phyloP scores from a whole-genome alignment of 2,888 invertebrate species.

The Drosophila conformis region DNA sequence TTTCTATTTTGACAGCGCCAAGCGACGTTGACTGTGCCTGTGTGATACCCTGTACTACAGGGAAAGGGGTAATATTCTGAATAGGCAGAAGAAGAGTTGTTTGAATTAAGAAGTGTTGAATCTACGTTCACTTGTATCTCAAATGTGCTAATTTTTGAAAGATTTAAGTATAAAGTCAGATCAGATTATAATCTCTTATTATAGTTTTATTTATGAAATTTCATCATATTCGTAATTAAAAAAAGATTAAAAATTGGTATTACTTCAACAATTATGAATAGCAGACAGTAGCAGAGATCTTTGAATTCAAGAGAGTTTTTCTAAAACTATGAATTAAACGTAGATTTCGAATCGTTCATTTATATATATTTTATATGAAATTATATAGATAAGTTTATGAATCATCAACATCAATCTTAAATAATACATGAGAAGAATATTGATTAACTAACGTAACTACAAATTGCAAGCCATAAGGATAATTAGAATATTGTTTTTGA shows the following conservation, averaged over 20 bases:
- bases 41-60: constrained; percentile 22
- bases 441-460: not conserved
- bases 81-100: not conserved
- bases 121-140: not conserved
- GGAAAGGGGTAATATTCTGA: not conserved
- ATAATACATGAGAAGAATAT: not conserved
- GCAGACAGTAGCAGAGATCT: not conserved
- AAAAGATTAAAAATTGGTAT: not conserved
- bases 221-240: not conserved
- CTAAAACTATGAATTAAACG: not conserved
- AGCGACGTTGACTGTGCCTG: constrained; percentile 15
- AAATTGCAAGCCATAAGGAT: not conserved
- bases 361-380: not conserved
- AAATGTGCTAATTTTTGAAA: not conserved
- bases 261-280: not conserved
- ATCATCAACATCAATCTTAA: not conserved
- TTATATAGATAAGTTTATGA: not conserved
- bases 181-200: not conserved
- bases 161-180: not conserved
- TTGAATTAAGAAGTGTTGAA: not conserved
- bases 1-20: constrained; percentile 53
- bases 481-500: not conserved
- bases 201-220: too few species aligned
- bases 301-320: not conserved
- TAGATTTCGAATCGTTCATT: too few species aligned